Base-by-base conservation (phyloP, 2,113 vertebrate species). In the Anoura caudifer region DNA sequence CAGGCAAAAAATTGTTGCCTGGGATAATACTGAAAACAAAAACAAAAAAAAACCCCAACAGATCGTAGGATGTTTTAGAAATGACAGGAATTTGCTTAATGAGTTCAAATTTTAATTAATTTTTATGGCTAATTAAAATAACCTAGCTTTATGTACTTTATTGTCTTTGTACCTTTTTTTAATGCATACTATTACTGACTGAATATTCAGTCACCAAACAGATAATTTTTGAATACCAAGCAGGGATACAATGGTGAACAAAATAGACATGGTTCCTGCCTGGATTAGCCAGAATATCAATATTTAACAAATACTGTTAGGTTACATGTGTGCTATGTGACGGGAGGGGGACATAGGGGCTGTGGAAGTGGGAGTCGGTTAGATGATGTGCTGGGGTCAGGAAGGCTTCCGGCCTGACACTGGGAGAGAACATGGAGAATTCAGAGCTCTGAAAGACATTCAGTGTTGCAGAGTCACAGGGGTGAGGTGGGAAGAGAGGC, bases 101-200 rank as follows among this genome's bases (percentile, higher is more conserved):
- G n/a, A 85, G n/a, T 90, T 93, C 33, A 88, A 14, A 77, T 70
- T 94, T 94, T 76, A 88, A 72, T 80, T 9, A 61, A 19, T 72
- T 93, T 95, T 85, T 76, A 50, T 93, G 61, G 47, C 45, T 65
- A n/a, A 52, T 94, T 96, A 92, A 92, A 83, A 47, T 54, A 84
- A 43, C 69, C 28, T 76, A 76, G 70, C 19, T 87, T 94, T 63
- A 41, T 54, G 26, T 45, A 67, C 16, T 28, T 52, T 88, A 24
- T 28, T 73, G 47, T 26, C 9, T 20, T 63, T 41, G 38, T 63
- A 61, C n/a, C 61, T 59, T 33, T 82, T 91, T 86, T 73, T 31
- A n/a, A 88, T 82, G 50, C 36, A 22, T 67, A 38, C 22, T 65
- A 3, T 83, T 47, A 77, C 36, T 84, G 26, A 87, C 9, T 92